Evolutionary conservation across 2,797 vertebrate species (phyloP).

Genomic region (Capromys pilorides): DNA sequence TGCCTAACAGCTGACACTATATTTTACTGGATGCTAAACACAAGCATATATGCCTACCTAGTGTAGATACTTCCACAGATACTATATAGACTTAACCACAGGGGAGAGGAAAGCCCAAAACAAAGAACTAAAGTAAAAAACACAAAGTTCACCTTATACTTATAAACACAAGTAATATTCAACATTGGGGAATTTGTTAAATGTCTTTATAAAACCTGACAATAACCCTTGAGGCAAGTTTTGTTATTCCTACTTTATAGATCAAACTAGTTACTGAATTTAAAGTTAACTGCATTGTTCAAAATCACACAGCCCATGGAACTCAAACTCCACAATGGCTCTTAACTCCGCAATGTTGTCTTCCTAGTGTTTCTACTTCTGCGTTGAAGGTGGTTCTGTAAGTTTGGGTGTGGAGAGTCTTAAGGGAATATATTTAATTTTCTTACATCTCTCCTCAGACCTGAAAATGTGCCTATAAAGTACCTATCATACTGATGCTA

Average conservation of each 20-base stretch:
- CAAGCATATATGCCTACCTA: not conserved
- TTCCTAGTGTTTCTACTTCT: not conserved
- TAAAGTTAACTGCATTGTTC: not conserved
- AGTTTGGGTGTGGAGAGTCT: not conserved
- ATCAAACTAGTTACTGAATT: not conserved
- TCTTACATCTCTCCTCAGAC: slow-evolving; percentile 1
- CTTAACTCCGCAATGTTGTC: not conserved
- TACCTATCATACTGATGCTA: not conserved
- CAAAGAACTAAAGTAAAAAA: not conserved
- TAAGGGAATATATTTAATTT: not conserved
- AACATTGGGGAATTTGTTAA: not conserved
- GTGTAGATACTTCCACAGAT: not conserved
- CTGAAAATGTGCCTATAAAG: not conserved
- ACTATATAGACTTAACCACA: not conserved
- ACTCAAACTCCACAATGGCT: not conserved
- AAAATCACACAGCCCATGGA: not conserved
- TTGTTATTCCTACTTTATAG: slow-evolving; percentile 10
- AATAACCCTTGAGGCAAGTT: not conserved
- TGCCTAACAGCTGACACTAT: not conserved
- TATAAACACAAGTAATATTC: not conserved
- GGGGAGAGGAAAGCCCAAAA: not conserved
- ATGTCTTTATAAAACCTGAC: slow-evolving; percentile 9
- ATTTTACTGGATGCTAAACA: not conserved
- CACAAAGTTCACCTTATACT: not conserved
- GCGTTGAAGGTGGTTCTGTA: not conserved